Evolutionary conservation across 2,888 invertebrate species (phyloP), one percentile per base, ranked within the genome.

Genomic region (Andrena dorsata): DNA sequence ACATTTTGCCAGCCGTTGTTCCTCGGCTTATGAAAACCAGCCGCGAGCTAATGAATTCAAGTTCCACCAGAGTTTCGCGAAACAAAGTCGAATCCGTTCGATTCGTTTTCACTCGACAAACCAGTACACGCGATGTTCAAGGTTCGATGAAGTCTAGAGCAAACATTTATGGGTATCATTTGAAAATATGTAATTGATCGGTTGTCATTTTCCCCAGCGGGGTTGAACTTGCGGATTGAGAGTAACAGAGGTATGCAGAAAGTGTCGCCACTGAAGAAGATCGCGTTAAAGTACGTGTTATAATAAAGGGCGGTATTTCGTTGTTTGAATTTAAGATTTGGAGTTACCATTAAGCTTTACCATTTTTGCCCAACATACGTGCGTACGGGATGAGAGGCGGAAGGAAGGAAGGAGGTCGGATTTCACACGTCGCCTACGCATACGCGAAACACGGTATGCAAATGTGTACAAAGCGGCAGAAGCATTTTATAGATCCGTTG

Each of bases 401-500:
- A 26, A 20, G 32, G 26, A 28, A 53, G 68, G 47, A 79, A 75
- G 81, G 80, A 63, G 83, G 86, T 83, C 85, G 87, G 88, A 90
- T 89, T 90, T 90, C 85, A 89, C 88, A 84, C 87, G 87, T 85
- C 84, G 86, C 56, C 56, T 83, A 85, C 86, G 85, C 88, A 89
- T 85, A 88, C 88, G 75, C 76, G 83, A 68, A 89, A 90, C 83
- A 79, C 87, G 83, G 88, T 90, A 90, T 90, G 91, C 90, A 91
- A 91, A 91, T 91, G 90, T 91, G 87, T 91, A 91, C 89, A 90
- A 91, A 91, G 89, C 90, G 85, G 53, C 84, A 79, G 78, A 86
- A 86, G 84, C 89, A 84, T 89, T 90, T 90, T 85, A 76, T 77
- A 77, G 75, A 58, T 80, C 64, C 49, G 72, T 74, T 16, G 47